These are phyloP conservation scores for Thamnaconus septentrionalis DNA, from an alignment of 2,113 vertebrate genomes.

Conservation along the genomic window DNA sequence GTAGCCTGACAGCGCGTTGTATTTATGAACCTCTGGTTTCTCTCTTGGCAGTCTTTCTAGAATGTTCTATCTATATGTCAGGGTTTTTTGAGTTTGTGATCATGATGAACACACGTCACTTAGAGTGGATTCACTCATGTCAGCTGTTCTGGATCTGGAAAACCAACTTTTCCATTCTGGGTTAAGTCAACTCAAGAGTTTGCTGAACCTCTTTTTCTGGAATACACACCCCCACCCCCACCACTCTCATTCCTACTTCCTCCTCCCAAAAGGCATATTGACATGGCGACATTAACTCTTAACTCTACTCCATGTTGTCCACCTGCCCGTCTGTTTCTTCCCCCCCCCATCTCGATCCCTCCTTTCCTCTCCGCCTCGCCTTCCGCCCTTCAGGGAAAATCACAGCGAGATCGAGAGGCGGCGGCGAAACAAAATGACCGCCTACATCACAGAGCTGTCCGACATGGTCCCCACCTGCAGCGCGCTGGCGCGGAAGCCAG, in stretches of 20 bases:
- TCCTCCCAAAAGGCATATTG: slow-evolving; percentile 29
- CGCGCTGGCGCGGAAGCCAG: slow-evolving; percentile 93
- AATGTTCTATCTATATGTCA: no score
- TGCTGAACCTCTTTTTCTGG: no score
- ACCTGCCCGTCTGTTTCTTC: slow-evolving; percentile 39
- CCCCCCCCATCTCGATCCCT: slow-evolving; percentile 44
- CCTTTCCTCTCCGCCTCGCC: slow-evolving; percentile 45
- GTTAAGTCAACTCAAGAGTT: no score
- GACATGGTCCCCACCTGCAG: slow-evolving; percentile 99
- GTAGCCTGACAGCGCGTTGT: no score
- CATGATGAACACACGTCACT: no score
- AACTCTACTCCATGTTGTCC: slow-evolving; percentile 63
- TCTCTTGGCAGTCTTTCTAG: no score
- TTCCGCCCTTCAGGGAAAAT: slow-evolving; percentile 64
- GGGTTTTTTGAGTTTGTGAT: no score
- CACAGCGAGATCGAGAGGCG: slow-evolving; percentile 81
- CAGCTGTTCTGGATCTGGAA: no score
- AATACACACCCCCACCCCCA: not conserved
- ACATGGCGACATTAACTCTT: slow-evolving; percentile 53
- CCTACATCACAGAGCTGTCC: slow-evolving; percentile 82
- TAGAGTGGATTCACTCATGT: no score
- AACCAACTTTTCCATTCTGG: no score
- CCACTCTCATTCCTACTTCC: slow-evolving; percentile 22
- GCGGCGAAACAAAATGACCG: slow-evolving; percentile 79
- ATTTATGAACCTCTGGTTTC: no score